Conservation (phyloP, 2,113 vertebrate genomes). For the Archilochus colubris region DNA sequence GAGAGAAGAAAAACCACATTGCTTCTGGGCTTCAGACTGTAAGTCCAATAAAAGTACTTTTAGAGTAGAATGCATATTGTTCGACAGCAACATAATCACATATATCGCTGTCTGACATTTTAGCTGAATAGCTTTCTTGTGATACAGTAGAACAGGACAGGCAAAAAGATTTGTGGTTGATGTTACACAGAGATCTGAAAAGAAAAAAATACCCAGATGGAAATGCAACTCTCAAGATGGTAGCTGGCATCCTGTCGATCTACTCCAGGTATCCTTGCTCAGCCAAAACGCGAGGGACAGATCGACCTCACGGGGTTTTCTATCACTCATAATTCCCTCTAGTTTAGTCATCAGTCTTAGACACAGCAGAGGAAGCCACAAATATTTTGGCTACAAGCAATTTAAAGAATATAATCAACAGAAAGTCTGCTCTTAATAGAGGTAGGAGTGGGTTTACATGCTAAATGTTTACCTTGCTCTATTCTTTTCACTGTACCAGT, state of each 20-base stretch:
- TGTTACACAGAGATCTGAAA: neutral
- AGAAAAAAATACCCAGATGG: neutral
- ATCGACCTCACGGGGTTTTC: neutral
- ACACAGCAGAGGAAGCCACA: neutral
- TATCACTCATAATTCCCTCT: neutral
- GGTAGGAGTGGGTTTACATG: neutral
- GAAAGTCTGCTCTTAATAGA: neutral
- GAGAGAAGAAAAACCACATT: neutral
- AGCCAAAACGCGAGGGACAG: neutral
- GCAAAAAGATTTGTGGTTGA: neutral
- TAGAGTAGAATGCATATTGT: neutral
- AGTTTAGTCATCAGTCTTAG: neutral
- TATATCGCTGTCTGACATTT: neutral
- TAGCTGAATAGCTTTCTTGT: accelerated
- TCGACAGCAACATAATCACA: neutral
- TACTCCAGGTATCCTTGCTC: neutral
- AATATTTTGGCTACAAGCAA: neutral
- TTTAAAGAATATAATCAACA: neutral
- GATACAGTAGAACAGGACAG: accelerated
- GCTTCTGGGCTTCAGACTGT: neutral
- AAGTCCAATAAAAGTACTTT: neutral
- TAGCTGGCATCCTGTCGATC: neutral
- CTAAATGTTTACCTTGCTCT: neutral
- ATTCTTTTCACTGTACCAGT: neutral
- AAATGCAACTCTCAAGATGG: neutral